Evolutionary conservation across 2,888 invertebrate species (phyloP), one percentile per base, ranked within the genome.

Genomic region (Epinotia demarniana): DNA sequence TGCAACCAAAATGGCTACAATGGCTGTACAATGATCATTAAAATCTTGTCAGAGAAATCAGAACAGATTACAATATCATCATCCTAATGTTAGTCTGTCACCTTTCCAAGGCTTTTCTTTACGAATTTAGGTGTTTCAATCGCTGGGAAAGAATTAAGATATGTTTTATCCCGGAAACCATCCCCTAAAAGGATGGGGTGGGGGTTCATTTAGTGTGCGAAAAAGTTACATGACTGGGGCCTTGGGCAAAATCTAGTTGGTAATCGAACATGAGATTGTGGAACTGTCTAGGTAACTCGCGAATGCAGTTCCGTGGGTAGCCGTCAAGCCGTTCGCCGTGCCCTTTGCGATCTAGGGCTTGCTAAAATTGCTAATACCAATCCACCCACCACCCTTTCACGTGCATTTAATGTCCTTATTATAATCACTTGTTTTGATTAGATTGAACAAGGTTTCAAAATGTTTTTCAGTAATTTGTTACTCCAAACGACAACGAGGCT

Each of bases 341-440:
- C 69, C 68, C 75, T 79, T 75, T 71, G 79, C 80, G 72, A 77
- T 80, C 78, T 78, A 77, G 77, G 75, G 78, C 77, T 75, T 70
- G 57, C 72, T 72, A 76, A 78, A 77, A 74, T 77, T 77, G 78
- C 76, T 76, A 72, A 78, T 77, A 78, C 78, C 71, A 66, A 77
- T 77, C 77, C 80, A 72, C 82, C 81, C 77, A 82, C 82, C 73
- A 75, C 53, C 63, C 70, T 73, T 61, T 77, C 77, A 79, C 77
- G 73, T 74, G 78, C 27, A 46, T 69, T 55, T 12, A 70, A 53
- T 39, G 64, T 16, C 46, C 62, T 55, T 75, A 60, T 64, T 69
- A 23, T 46, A 58, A 58, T 69, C 11, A 13, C 18, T 67, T 13
- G 55, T 19, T 57, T 53, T 67, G n/a, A 19, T 66, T 49, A 13